A percentile compares a stretch with the other conserved stretches of the same genome.
Evolutionary conservation across 1,140 invertebrate species (phyloP).

Genomic region (Lycorma delicatula): DNA sequence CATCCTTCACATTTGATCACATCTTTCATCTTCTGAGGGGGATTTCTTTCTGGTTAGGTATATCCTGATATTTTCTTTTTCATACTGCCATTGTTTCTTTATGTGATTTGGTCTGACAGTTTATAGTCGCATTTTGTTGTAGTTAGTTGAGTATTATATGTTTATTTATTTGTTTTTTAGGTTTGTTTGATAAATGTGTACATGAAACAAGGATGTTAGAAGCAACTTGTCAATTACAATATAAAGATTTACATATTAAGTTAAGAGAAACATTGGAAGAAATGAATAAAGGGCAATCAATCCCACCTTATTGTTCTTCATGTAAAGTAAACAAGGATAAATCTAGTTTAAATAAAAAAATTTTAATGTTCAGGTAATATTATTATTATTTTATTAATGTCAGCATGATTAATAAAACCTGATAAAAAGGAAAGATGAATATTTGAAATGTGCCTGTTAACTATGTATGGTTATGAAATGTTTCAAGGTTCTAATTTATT

Average conservation of each 20-base stretch:
- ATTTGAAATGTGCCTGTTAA: background rate
- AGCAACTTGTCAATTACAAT: slow-evolving; percentile 21
- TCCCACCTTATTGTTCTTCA: slow-evolving; percentile 21
- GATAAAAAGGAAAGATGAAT: background rate
- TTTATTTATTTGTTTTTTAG: slow-evolving; percentile 16
- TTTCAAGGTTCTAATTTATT: background rate
- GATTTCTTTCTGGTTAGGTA: background rate
- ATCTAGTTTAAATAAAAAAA: slow-evolving; percentile 12
- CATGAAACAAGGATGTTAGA: slow-evolving; percentile 27
- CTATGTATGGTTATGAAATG: background rate
- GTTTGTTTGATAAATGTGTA: slow-evolving; percentile 31
- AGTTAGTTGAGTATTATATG: background rate
- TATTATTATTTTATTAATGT: background rate
- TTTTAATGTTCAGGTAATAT: slow-evolving; percentile 24
- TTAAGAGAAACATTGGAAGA: slow-evolving; percentile 18
- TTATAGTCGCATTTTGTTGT: background rate
- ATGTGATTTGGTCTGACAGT: background rate
- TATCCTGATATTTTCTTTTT: background rate
- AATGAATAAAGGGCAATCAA: slow-evolving; percentile 20
- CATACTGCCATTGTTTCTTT: background rate
- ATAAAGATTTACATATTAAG: slow-evolving; percentile 26
- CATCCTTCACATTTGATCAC: background rate
- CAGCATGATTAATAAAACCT: background rate
- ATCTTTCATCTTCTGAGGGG: background rate
- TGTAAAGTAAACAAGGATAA: slow-evolving; percentile 17